Evolutionary conservation across 2,113 vertebrate genomes (phyloP), one percentile per base, ranked within the genome.

Genomic region (Oreocharis arfaki): DNA sequence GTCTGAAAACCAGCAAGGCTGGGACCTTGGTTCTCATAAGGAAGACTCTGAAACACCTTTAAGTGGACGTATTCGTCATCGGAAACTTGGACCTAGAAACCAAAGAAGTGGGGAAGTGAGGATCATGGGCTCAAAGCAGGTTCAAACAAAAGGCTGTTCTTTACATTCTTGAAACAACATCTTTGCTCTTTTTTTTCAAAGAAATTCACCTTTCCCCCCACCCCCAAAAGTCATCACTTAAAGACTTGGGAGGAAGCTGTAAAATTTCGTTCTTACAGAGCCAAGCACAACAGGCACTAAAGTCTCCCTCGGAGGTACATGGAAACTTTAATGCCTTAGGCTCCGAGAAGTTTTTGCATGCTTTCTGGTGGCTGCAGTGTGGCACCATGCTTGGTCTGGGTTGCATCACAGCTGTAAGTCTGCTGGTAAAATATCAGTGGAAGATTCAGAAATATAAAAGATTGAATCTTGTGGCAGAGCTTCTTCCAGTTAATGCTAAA

Each of bases 71-170:
- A 98, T 0, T 7, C 10, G 0, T 24, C 1, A 4, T 42, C 0
- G 0, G 97, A 97, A 37, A 95, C 60, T 19, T 91, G 86, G 20
- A 99, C 97, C 99, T 99, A 87, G 89, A 98, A 95, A 39, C 6
- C 57, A 96, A 65, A 47, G 79, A 19, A 69, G 71, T 0, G 0
- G 6, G 35, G 16, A 87, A 39, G 21, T 53, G 27, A 96, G 63
- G 32, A 49, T 56, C 30, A 24, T 21, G n/a, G 18, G 33, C 50
- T 41, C 73, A 33, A 55, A 84, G 71, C 46, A 78, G 6, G 14
- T 50, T 87, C 52, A 84, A 82, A 85, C 11, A 75, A 60, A 89
- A 82, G 41, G 22, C 41, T 78, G 27, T 14, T 74, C 27, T 77
- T 53, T 15, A 27, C 19, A 30, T 44, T 44, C 32, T 14, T 82